Evolutionary conservation across 2,797 vertebrate species (phyloP).

Genomic region (Microchirus variegatus): DNA sequence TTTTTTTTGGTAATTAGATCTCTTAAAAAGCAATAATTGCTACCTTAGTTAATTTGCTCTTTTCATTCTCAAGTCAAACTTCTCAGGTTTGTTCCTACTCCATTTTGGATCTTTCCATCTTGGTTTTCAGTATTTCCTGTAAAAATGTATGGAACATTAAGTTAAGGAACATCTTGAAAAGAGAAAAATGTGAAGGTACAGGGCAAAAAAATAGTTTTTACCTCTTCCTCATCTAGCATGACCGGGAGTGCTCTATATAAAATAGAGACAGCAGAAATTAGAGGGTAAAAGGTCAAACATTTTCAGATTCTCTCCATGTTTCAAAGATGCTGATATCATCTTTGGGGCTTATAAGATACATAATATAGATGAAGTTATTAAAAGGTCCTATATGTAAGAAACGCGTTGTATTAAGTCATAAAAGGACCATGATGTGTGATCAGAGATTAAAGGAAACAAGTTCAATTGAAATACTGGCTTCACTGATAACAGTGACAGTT

Average conservation of each 20-base stretch:
- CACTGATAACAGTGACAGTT: too few relatives aligned
- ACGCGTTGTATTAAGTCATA: too few relatives aligned
- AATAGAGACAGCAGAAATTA: constrained; percentile 1
- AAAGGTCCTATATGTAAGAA: too few relatives aligned
- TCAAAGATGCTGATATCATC: not conserved
- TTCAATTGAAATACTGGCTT: too few relatives aligned
- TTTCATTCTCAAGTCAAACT: constrained; percentile 10
- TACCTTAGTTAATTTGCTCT: constrained; percentile 34
- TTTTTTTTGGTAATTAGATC: constrained; percentile 54
- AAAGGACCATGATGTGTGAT: too few relatives aligned
- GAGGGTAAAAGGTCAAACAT: not conserved
- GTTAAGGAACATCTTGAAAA: constrained; percentile 18
- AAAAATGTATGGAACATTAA: constrained; percentile 4
- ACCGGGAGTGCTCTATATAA: constrained; percentile 78
- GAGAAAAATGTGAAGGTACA: constrained; percentile 51
- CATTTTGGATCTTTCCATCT: constrained; percentile 98
- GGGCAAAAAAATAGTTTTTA: constrained; percentile 51
- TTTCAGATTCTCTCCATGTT: not conserved
- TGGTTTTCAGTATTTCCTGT: constrained; percentile 95
- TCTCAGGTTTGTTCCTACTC: constrained; percentile 74
- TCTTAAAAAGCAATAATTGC: constrained; percentile 31
- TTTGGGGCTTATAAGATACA: too few relatives aligned
- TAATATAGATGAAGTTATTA: too few relatives aligned
- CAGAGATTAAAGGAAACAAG: too few relatives aligned
- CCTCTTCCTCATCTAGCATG: constrained; percentile 84